phyloP scores from a whole-genome alignment of 2,888 invertebrate genomes.

The Allacma fusca region DNA sequence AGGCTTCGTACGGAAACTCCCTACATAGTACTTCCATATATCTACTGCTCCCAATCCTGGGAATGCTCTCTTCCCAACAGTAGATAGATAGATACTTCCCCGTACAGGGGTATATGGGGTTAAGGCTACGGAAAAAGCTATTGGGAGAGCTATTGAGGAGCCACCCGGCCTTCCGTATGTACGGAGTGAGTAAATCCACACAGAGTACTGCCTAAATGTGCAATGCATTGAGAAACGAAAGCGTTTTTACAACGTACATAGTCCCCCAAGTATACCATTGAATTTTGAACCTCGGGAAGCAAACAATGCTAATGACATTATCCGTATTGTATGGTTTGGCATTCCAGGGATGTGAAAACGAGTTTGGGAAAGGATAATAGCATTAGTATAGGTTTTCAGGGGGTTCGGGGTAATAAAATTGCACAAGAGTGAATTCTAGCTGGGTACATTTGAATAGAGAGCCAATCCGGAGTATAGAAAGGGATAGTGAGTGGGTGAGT shows the following conservation, averaged over 20 bases:
- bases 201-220: background rate
- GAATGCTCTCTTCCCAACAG: too few relatives aligned
- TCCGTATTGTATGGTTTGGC: conserved; percentile 49
- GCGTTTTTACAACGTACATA: too few relatives aligned
- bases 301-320: conserved; percentile 60
- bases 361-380: conserved; percentile 48
- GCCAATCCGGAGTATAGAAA: background rate
- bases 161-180: too few relatives aligned
- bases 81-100: too few relatives aligned
- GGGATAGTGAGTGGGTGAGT: conserved; percentile 5
- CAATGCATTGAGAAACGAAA: background rate
- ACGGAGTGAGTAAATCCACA: too few relatives aligned
- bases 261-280: background rate
- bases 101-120: too few relatives aligned
- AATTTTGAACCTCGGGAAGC: conserved; percentile 43
- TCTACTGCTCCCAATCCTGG: too few relatives aligned
- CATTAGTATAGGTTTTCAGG: conserved; percentile 48
- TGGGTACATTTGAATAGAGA: conserved; percentile 46
- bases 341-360: conserved; percentile 39
- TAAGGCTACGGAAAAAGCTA: too few relatives aligned
- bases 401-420: conserved; percentile 46
- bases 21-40: too few relatives aligned
- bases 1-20: too few relatives aligned
- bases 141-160: too few relatives aligned
- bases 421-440: conserved; percentile 49